Evolutionary conservation across 2,888 invertebrate species (phyloP).

Genomic region (Thera obeliscata): DNA sequence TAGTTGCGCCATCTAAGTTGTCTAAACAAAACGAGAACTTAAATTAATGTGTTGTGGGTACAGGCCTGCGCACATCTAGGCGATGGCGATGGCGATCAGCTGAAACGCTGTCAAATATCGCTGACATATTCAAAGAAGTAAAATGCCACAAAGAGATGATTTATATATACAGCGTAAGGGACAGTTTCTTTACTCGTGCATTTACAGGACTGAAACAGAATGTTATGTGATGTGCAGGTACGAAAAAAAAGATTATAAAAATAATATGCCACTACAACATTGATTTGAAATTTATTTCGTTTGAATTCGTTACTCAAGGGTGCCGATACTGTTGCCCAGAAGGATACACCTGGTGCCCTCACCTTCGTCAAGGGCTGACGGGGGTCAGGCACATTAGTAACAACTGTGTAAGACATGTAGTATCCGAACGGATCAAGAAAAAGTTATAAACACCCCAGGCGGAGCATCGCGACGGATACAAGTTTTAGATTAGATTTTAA

Average conservation of each 20-base stretch:
- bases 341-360: slow-evolving; percentile 62
- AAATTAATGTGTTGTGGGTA: background rate
- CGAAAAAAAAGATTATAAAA: background rate
- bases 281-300: slow-evolving; percentile 58
- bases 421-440: slow-evolving; percentile 44
- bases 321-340: slow-evolving; percentile 61
- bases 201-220: no score
- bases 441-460: slow-evolving; percentile 40
- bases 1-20: slow-evolving; percentile 3
- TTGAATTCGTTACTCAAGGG: slow-evolving; percentile 59
- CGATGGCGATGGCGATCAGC: no score
- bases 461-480: slow-evolving; percentile 22
- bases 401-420: slow-evolving; percentile 67
- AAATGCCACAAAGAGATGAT: no score
- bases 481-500: slow-evolving; percentile 44
- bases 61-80: no score
- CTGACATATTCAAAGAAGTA: no score
- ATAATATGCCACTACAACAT: slow-evolving; percentile 46
- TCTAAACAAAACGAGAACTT: background rate
- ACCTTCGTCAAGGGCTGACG: slow-evolving; percentile 71
- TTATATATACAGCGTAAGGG: no score
- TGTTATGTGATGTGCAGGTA: background rate
- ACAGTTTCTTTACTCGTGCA: no score
- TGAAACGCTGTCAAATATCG: background rate
- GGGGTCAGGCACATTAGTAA: slow-evolving; percentile 69